Conservation (phyloP, 2,888 invertebrate species). For the Halictus ligatus region DNA sequence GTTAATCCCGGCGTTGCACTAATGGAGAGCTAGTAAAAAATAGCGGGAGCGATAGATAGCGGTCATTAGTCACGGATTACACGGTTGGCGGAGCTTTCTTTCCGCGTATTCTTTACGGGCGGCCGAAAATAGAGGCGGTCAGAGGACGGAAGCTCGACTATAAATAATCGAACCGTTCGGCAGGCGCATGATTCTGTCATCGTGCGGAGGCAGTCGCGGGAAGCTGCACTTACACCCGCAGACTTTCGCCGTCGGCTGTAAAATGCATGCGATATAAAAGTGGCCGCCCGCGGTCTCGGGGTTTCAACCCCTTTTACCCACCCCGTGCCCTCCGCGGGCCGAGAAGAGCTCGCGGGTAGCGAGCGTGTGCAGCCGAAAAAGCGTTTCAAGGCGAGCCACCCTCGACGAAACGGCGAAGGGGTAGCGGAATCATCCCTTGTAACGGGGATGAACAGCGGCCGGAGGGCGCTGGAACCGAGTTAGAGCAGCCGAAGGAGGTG, state of each 20-base stretch:
- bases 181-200: slow-evolving; percentile 29
- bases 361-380: not conserved
- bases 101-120: not conserved
- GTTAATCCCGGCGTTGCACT: not conserved
- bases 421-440: slow-evolving; percentile 1
- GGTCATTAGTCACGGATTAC: slow-evolving; percentile 14
- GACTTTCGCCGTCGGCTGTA: slow-evolving; percentile 55
- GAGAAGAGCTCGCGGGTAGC: not conserved
- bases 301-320: slow-evolving; percentile 18
- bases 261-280: slow-evolving; percentile 70
- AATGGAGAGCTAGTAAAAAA: not conserved
- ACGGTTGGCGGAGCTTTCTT: not conserved
- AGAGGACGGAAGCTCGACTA: not conserved
- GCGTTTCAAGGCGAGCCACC: not conserved
- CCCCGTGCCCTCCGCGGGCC: not conserved
- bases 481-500: not conserved
- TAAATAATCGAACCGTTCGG: slow-evolving; percentile 36
- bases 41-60: not conserved
- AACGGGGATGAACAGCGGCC: not conserved
- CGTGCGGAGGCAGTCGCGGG: not conserved
- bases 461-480: not conserved
- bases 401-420: not conserved
- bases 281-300: slow-evolving; percentile 10
- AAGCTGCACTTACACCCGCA: slow-evolving; percentile 10
- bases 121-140: slow-evolving; percentile 10